These are phyloP conservation scores for Nothoprocta pentlandii DNA, from an alignment of 2,113 vertebrate species.

Conservation along the genomic window DNA sequence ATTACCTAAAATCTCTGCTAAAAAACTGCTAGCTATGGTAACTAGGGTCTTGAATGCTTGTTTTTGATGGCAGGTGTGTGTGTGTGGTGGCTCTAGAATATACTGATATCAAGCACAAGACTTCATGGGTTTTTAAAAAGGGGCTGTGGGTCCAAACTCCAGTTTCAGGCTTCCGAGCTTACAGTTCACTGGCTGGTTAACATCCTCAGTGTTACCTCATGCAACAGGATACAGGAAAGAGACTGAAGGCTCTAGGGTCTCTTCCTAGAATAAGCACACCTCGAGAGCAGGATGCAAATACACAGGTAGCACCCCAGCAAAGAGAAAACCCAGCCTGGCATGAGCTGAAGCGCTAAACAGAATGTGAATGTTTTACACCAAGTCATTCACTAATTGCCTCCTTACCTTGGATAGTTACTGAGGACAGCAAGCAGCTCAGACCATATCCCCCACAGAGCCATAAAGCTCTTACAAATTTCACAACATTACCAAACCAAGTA, in stretches of 20 bases:
- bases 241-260: neutral
- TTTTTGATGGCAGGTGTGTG: fast-evolving
- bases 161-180: neutral
- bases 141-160: neutral
- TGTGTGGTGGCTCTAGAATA: fast-evolving
- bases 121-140: neutral
- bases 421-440: neutral
- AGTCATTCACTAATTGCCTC: neutral
- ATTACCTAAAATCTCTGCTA: neutral
- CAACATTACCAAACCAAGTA: neutral
- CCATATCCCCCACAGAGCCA: too few relatives aligned
- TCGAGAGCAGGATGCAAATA: neutral
- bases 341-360: neutral
- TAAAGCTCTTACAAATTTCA: neutral
- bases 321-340: neutral
- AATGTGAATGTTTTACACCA: neutral
- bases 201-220: neutral
- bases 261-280: neutral
- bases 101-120: neutral
- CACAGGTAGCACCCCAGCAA: neutral
- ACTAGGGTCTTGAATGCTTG: fast-evolving
- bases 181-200: neutral
- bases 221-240: neutral
- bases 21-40: neutral
- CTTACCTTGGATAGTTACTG: neutral